Percentiles rank a stretch among this genome's conserved stretches.
phyloP scores from a whole-genome alignment of 2,888 invertebrate species.

The Cheilosia urbana region DNA sequence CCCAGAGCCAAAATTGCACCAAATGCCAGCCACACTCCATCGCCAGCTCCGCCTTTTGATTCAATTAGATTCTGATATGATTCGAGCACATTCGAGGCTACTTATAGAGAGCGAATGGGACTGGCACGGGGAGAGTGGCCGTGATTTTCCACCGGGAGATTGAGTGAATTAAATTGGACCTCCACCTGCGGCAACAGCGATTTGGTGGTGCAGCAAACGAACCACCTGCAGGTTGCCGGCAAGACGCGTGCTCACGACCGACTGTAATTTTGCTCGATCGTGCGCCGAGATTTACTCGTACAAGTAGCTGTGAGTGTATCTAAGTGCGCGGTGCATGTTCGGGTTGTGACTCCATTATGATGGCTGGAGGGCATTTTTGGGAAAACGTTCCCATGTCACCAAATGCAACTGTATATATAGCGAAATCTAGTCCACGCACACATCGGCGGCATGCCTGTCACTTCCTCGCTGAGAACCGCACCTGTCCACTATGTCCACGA shows the following conservation, averaged over 20 bases:
- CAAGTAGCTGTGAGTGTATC: neutral
- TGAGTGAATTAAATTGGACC: conserved; percentile 54
- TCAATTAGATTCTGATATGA: conserved; percentile 37
- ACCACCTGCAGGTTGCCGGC: conserved; percentile 47
- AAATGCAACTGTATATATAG: conserved; percentile 33
- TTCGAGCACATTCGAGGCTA: conserved; percentile 11
- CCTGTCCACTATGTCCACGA: conserved; percentile 10
- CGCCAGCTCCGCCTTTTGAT: conserved; percentile 21
- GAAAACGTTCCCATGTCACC: conserved; percentile 35
- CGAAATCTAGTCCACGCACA: conserved; percentile 25
- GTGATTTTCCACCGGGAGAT: conserved; percentile 19
- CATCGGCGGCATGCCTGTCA: conserved; percentile 41
- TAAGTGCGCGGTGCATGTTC: conserved; percentile 1
- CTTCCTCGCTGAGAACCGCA: conserved; percentile 46
- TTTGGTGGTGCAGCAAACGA: conserved; percentile 36
- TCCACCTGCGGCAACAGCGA: conserved; percentile 54
- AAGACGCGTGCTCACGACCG: conserved; percentile 46
- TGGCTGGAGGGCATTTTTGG: conserved; percentile 25
- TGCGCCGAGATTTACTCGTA: neutral
- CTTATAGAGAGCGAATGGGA: neutral
- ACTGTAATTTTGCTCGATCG: conserved; percentile 41
- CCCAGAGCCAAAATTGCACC: conserved; percentile 7
- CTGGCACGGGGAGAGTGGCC: conserved; percentile 3
- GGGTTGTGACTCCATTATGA: conserved; percentile 30
- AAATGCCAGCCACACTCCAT: neutral